phyloP scores from a whole-genome alignment of 2,797 vertebrate genomes.

The Chrysocyon brachyurus region DNA sequence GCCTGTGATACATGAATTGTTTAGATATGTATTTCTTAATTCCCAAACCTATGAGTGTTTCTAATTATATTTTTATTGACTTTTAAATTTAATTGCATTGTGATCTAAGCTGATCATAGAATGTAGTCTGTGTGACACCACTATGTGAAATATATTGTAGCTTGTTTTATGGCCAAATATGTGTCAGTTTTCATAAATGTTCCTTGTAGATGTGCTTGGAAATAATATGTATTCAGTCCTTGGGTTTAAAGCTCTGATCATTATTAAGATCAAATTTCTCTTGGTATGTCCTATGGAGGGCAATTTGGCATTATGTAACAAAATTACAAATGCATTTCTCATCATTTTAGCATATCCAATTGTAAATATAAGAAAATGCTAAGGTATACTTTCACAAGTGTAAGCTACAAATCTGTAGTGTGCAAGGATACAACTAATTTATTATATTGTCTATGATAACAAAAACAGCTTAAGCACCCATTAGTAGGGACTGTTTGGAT shows the following conservation, averaged over 20 bases:
- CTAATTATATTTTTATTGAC: conserved; percentile 16
- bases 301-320: background rate
- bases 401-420: background rate
- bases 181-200: conserved; percentile 33
- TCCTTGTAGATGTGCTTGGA: background rate
- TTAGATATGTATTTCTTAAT: background rate
- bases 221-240: conserved; percentile 1
- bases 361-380: background rate
- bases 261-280: background rate
- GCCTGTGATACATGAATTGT: background rate
- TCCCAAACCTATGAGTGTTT: background rate
- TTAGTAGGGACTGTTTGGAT: background rate
- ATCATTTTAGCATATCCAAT: background rate
- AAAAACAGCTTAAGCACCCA: background rate
- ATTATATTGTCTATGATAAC: background rate
- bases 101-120: background rate
- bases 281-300: background rate
- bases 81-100: conserved; percentile 15
- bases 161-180: conserved; percentile 38
- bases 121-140: background rate
- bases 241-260: background rate
- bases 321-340: conserved; percentile 22
- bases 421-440: background rate
- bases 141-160: background rate
- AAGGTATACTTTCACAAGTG: background rate